Base-by-base conservation (phyloP, 1,140 invertebrate genomes). In the Trissolcus basalis region DNA sequence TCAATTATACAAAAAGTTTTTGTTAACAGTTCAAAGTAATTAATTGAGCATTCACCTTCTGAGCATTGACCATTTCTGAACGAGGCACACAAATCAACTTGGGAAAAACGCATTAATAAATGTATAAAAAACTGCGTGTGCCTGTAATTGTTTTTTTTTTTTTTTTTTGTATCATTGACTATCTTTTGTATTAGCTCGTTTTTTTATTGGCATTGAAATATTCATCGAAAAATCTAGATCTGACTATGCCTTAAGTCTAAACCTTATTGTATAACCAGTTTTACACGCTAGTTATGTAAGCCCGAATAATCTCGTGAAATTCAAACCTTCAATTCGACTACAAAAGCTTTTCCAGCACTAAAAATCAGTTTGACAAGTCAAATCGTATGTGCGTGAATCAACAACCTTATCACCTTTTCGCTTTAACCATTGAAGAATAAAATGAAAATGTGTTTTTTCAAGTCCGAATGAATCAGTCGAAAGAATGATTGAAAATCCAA, bases 171-270 rank as follows among this genome's bases (percentile, higher is more conserved):
- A 71, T 49, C 70, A 77, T 71, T 77, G 61, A 77, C 67, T 70
- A 77, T 58, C 19, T 61, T 67, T 65, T 48, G 41, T 61, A 67
- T 64, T 55, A 76, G 73, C 73, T 76, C 67, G 50, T 55, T 27
- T 27, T 27, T 76, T 71, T 67, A 69, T 77, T 77, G 74, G 74
- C 74, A 77, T 77, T 67, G 67, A 77, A 77, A 77, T 77, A 70
- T 77, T 65, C 60, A 45, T 76, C 61, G 19, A 76, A 64, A 76
- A 70, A 67, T 60, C 74, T 71, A 71, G 19, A 50, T 65, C 39
- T 19, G 11, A 61, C 63, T 61, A 70, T 54, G 47, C 15, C 48
- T 75, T 53, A 63, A 0, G 36, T 27, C 47, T 68, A 69, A 55
- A 27, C 19, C 67, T 65, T 61, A 74, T 47, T 48, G 6, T 69